Conservation (phyloP, 2,113 vertebrate genomes). For the Cercocebus atys region DNA sequence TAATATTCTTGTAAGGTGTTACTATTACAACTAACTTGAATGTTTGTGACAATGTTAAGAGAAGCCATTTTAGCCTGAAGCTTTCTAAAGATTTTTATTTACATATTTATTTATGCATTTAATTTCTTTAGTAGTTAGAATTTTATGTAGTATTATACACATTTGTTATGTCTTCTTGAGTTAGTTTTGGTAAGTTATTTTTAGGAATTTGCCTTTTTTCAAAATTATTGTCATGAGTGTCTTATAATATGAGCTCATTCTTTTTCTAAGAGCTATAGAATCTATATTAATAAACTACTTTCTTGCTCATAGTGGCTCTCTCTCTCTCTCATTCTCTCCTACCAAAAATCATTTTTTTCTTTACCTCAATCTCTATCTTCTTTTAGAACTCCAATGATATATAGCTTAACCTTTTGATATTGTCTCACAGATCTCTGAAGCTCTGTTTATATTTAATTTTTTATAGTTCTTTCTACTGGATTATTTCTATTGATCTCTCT, state of each 20-base stretch:
- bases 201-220: not conserved
- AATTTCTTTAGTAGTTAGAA: not conserved
- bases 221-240: not conserved
- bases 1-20: not conserved
- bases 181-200: not conserved
- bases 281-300: not conserved
- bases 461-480: not conserved
- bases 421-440: not conserved
- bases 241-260: not conserved
- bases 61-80: not conserved
- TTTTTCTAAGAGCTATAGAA: not conserved
- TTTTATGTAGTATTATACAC: not conserved
- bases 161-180: not conserved
- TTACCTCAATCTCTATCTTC: not conserved
- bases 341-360: not conserved
- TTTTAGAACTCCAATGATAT: not conserved
- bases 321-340: not conserved
- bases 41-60: not conserved
- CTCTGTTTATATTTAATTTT: not conserved
- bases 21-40: not conserved
- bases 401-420: not conserved
- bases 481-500: not conserved
- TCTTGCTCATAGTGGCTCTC: not conserved
- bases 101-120: not conserved
- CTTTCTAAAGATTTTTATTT: not conserved